Evolutionary conservation across 2,113 vertebrate species (phyloP).

Genomic region (Vidua macroura): DNA sequence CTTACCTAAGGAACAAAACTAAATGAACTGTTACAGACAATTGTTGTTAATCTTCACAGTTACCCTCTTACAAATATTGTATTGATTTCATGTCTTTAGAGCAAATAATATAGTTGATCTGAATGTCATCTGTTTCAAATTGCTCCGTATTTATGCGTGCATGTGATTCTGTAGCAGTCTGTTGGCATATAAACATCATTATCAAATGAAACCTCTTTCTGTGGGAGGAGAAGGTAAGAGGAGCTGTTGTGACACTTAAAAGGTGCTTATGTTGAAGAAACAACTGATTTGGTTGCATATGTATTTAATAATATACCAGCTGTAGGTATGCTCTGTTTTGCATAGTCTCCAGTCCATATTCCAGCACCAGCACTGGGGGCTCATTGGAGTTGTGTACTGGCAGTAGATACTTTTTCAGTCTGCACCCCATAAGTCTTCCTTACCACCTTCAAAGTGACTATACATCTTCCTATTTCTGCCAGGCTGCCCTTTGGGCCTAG

Average conservation of each 20-base stretch:
- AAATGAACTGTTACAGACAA: background rate
- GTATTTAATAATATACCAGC: background rate
- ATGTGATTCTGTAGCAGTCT: background rate
- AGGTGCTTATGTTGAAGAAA: background rate
- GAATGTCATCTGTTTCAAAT: background rate
- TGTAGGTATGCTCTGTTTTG: background rate
- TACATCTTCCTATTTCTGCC: background rate
- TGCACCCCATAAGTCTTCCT: background rate
- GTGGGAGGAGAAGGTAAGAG: background rate
- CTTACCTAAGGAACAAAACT: background rate
- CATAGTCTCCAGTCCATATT: accelerated
- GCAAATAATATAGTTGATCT: background rate
- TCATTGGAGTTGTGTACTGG: background rate
- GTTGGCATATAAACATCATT: background rate
- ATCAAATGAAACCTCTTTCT: background rate
- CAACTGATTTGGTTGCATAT: background rate
- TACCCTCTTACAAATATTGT: background rate
- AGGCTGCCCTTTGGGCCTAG: background rate
- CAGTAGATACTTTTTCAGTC: background rate
- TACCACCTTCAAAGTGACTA: background rate
- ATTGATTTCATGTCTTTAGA: background rate
- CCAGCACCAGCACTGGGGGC: background rate
- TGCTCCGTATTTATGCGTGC: accelerated
- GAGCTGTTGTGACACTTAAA: background rate
- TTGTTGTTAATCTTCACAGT: background rate